Percentiles rank a stretch among this genome's conserved stretches.
Evolutionary conservation across 1,140 invertebrate species (phyloP).

Genomic region (Lamellibrachia luymesi): DNA sequence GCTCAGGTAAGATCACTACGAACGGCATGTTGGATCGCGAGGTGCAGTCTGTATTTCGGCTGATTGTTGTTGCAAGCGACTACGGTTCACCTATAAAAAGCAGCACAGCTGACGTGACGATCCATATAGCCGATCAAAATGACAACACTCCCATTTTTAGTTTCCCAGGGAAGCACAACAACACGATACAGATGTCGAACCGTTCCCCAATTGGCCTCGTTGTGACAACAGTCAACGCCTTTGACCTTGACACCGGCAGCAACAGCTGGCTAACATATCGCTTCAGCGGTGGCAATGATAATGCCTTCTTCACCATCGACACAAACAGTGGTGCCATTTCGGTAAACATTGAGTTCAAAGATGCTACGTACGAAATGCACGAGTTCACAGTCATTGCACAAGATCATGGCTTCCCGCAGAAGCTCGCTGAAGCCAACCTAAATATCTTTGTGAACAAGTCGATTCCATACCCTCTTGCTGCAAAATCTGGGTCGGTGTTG

Average conservation of each 20-base stretch:
- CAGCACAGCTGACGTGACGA: slow-evolving; percentile 40
- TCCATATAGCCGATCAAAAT: slow-evolving; percentile 75
- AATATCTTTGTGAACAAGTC: slow-evolving; percentile 17
- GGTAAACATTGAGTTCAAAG: slow-evolving; percentile 10
- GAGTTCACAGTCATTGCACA: slow-evolving; percentile 12
- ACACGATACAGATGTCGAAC: slow-evolving; percentile 16
- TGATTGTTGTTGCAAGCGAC: slow-evolving; percentile 86
- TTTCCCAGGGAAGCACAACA: slow-evolving; percentile 23
- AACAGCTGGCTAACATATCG: slow-evolving; percentile 84
- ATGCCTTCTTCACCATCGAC: slow-evolving; percentile 70
- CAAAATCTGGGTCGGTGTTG: neutral
- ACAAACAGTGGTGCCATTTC: slow-evolving; percentile 33
- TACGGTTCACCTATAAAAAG: slow-evolving; percentile 66
- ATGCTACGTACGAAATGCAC: slow-evolving; percentile 30
- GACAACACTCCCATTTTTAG: slow-evolving; percentile 82
- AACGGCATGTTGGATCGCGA: slow-evolving; percentile 76
- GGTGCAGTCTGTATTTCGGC: slow-evolving; percentile 78
- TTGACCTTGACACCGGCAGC: slow-evolving; percentile 83
- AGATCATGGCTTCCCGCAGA: slow-evolving; percentile 13
- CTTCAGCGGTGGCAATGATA: slow-evolving; percentile 72
- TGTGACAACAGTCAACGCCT: slow-evolving; percentile 60
- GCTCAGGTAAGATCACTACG: slow-evolving; percentile 67
- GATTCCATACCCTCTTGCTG: neutral
- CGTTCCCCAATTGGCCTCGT: slow-evolving; percentile 12
- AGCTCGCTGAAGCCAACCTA: neutral